phyloP scores from a whole-genome alignment of 1,140 invertebrate species.

The Phymastichus coffea region DNA sequence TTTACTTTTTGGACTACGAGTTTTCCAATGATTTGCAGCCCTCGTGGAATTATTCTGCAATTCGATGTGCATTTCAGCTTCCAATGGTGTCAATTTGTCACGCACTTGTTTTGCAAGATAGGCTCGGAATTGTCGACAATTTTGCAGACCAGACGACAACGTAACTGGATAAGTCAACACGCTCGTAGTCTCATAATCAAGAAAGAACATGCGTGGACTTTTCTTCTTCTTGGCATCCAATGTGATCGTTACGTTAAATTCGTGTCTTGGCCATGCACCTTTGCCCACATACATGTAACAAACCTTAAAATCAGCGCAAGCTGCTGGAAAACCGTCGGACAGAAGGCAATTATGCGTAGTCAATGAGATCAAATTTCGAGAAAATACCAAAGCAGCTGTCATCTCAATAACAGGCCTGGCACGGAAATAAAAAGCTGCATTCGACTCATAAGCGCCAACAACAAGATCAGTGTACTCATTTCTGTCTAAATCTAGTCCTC shows the following conservation, averaged over 20 bases:
- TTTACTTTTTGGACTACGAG: conserved; percentile 5
- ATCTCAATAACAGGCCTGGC: conserved; percentile 88
- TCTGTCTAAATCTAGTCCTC: conserved; percentile 84
- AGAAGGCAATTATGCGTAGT: conserved; percentile 59
- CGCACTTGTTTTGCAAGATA: conserved; percentile 66
- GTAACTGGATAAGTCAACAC: conserved; percentile 62
- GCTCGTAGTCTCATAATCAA: conserved; percentile 63
- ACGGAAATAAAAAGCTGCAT: conserved; percentile 78
- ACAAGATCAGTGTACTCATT: conserved; percentile 90
- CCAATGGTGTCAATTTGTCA: conserved; percentile 90
- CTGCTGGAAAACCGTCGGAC: conserved; percentile 65
- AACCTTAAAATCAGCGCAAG: conserved; percentile 76
- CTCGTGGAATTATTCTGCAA: conserved; percentile 50
- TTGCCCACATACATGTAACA: conserved; percentile 84
- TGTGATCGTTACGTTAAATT: conserved; percentile 69
- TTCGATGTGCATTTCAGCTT: conserved; percentile 84
- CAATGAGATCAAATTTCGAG: conserved; percentile 24
- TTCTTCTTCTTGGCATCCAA: conserved; percentile 75
- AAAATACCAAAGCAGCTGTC: conserved; percentile 70
- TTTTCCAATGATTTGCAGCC: neutral
- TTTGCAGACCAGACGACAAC: conserved; percentile 57
- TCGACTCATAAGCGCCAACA: conserved; percentile 85
- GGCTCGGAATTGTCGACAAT: conserved; percentile 58
- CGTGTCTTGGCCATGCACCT: conserved; percentile 61
- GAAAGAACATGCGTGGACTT: conserved; percentile 74